Evolutionary conservation across 2,797 vertebrate species (phyloP).

Genomic region (Myotis myotis): DNA sequence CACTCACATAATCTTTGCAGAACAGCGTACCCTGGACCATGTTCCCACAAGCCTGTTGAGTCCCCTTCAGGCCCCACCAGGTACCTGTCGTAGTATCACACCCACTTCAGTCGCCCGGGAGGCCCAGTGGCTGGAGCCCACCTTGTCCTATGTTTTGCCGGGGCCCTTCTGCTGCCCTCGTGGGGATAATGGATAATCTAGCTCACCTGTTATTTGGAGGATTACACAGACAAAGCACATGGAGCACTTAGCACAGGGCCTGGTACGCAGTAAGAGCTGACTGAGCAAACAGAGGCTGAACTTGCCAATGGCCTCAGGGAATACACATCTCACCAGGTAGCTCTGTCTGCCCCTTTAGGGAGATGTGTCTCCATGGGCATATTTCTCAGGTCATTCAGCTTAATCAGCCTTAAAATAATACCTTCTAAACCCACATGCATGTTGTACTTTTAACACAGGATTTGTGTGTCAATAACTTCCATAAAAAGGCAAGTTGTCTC

Average conservation of each 20-base stretch:
- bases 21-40: neutral
- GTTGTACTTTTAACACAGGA: neutral
- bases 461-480: neutral
- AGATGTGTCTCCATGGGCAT: neutral
- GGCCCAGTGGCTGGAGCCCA: neutral
- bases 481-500: neutral
- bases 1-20: neutral
- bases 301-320: neutral
- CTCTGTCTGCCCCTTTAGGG: neutral
- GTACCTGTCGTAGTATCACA: no score
- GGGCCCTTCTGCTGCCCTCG: neutral
- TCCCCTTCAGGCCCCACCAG: neutral
- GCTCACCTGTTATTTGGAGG: neutral
- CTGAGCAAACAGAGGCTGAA: neutral
- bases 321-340: neutral
- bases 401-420: neutral
- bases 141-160: neutral
- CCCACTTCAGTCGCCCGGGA: neutral
- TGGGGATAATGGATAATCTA: neutral
- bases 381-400: neutral
- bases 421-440: neutral
- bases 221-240: neutral
- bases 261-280: neutral
- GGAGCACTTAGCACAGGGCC: neutral
- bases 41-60: neutral